Conservation (phyloP, 2,888 invertebrate species). For the Mythimna vitellina region DNA sequence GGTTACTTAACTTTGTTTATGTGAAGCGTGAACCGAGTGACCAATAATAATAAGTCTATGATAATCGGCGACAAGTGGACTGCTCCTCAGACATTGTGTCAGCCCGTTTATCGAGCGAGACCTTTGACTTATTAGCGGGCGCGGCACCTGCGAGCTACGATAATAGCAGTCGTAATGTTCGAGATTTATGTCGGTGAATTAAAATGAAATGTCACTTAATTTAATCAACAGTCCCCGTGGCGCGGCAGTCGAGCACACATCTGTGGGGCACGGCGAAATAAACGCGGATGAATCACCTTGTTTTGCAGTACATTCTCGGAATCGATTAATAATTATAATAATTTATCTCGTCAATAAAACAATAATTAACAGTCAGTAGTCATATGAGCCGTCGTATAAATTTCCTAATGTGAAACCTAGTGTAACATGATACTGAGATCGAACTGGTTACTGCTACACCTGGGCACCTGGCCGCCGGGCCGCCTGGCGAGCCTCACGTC, state of each 20-base stretch:
- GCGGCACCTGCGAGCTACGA: constrained; percentile 78
- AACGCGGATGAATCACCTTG: constrained; percentile 87
- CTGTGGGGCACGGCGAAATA: constrained; percentile 77
- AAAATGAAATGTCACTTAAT: constrained; percentile 89
- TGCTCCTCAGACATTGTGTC: constrained; percentile 75
- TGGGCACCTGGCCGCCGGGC: constrained; percentile 85
- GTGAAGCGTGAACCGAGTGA: constrained; percentile 26
- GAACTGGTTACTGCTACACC: constrained; percentile 86
- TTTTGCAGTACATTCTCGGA: constrained; percentile 88
- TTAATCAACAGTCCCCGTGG: constrained; percentile 85
- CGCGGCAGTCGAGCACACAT: constrained; percentile 76
- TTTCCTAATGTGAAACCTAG: constrained; percentile 90
- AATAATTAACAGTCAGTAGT: constrained; percentile 89
- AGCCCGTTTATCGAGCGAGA: constrained; percentile 75
- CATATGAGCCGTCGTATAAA: constrained; percentile 88
- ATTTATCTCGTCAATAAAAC: constrained; percentile 88
- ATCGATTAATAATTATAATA: constrained; percentile 87
- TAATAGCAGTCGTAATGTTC: constrained; percentile 82
- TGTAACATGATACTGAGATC: constrained; percentile 84
- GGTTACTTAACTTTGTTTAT: constrained; percentile 56
- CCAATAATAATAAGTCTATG: constrained; percentile 56
- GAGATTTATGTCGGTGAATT: constrained; percentile 85
- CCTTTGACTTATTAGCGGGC: constrained; percentile 75
- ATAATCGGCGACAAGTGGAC: constrained; percentile 59
- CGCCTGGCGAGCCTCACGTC: constrained; percentile 78